Conservation (phyloP, 2,797 vertebrate genomes). For the Peromyscus aztecus region DNA sequence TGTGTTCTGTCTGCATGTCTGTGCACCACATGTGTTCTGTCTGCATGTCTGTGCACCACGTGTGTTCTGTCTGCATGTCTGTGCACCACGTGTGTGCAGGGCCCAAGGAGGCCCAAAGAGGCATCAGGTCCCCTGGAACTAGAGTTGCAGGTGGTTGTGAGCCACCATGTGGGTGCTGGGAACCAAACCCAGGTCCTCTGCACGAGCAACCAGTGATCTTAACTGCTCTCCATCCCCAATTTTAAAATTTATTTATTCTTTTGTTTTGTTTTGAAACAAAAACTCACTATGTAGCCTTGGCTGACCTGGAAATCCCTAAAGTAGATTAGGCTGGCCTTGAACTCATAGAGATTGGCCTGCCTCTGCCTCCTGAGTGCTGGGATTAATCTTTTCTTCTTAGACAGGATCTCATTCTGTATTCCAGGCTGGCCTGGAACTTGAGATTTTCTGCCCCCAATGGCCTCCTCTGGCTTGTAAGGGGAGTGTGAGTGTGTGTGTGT, state of each 20-base stretch:
- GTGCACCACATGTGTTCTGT: no score
- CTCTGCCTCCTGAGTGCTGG: background rate
- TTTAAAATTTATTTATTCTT: background rate
- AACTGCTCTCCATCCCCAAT: background rate
- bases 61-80: background rate
- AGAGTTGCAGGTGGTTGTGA: background rate
- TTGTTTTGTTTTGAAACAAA: background rate
- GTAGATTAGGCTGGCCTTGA: background rate
- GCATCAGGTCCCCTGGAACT: background rate
- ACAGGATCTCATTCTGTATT: background rate
- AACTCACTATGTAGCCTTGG: background rate
- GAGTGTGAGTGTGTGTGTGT: background rate
- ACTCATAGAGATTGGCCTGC: background rate
- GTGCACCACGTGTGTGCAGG: background rate
- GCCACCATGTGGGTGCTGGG: background rate
- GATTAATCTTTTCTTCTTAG: background rate
- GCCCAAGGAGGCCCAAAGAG: background rate
- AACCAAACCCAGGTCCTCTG: background rate
- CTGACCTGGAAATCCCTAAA: background rate
- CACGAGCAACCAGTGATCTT: background rate
- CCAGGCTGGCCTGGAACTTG: background rate
- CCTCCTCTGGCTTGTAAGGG: background rate
- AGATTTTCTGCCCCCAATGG: background rate
- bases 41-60: no score
- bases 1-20: no score